A percentile compares a stretch with the other conserved stretches of the same genome.
Evolutionary conservation across 1,140 invertebrate genomes (phyloP).

Genomic region (Drosophila simulans): DNA sequence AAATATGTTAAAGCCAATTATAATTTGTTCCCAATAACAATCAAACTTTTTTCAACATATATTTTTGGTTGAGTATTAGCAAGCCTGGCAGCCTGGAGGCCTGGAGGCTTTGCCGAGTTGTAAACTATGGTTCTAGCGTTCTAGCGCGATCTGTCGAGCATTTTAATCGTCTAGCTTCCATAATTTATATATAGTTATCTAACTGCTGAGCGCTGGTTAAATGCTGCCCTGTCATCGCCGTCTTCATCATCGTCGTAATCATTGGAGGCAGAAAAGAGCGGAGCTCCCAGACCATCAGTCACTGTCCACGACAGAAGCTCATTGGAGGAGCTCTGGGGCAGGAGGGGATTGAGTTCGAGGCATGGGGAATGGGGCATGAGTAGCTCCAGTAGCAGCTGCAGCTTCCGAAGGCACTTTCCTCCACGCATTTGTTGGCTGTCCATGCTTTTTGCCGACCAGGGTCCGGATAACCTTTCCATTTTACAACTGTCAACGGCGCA

Average conservation of each 20-base stretch:
- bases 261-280: constrained; percentile 22
- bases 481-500: constrained; percentile 65
- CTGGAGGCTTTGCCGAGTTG: not conserved
- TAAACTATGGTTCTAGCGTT: not conserved
- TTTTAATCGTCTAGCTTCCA: constrained; percentile 13
- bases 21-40: no score
- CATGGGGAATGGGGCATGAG: not conserved
- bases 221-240: constrained; percentile 58
- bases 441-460: constrained; percentile 18
- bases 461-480: constrained; percentile 73
- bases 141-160: constrained; percentile 20
- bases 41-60: no score
- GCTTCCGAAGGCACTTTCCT: constrained; percentile 35
- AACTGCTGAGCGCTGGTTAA: constrained; percentile 58
- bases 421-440: constrained; percentile 27
- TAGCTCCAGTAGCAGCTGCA: constrained; percentile 30
- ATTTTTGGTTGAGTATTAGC: no score
- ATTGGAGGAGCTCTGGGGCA: constrained; percentile 6
- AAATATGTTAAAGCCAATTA: no score
- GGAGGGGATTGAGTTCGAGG: not conserved
- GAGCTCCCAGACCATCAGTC: constrained; percentile 64
- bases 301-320: constrained; percentile 60
- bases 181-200: constrained; percentile 65
- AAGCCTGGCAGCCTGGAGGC: no score
- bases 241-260: constrained; percentile 45